Evolutionary conservation across 2,113 vertebrate genomes (phyloP).

Genomic region (Saguinus imperator): DNA sequence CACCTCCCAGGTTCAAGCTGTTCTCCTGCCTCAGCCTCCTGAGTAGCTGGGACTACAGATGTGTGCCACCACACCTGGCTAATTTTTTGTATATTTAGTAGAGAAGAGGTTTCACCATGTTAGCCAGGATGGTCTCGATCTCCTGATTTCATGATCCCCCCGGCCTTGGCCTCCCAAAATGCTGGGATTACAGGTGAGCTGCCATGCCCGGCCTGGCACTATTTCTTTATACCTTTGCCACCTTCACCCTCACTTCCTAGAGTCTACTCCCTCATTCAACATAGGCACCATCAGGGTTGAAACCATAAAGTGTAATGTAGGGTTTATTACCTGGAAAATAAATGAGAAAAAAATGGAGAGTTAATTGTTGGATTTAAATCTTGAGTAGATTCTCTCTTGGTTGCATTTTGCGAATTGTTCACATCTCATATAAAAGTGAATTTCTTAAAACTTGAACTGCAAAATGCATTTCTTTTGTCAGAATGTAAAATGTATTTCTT

Average conservation of each 20-base stretch:
- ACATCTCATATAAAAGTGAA: not conserved
- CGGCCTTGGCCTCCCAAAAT: too few species aligned
- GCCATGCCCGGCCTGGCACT: too few species aligned
- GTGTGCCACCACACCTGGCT: too few species aligned
- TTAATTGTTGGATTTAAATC: not conserved
- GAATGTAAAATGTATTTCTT: not conserved
- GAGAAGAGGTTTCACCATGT: too few species aligned
- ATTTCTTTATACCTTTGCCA: not conserved
- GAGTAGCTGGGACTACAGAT: too few species aligned
- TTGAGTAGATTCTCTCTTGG: not conserved
- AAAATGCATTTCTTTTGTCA: not conserved
- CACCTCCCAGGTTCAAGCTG: too few species aligned
- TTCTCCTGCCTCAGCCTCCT: too few species aligned
- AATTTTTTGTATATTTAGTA: too few species aligned
- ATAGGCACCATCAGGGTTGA: not conserved
- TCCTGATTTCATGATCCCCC: too few species aligned
- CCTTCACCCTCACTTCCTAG: not conserved
- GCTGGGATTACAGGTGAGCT: too few species aligned
- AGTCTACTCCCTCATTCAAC: not conserved
- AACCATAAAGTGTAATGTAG: not conserved
- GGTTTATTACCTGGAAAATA: not conserved
- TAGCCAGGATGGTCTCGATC: too few species aligned
- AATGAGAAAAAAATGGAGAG: not conserved
- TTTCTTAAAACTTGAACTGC: conserved; percentile 3
- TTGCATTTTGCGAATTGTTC: not conserved